Percentiles rank a stretch among this genome's conserved stretches.
Evolutionary conservation across 2,888 invertebrate genomes (phyloP).

Genomic region (Sphaerophoria taeniata): DNA sequence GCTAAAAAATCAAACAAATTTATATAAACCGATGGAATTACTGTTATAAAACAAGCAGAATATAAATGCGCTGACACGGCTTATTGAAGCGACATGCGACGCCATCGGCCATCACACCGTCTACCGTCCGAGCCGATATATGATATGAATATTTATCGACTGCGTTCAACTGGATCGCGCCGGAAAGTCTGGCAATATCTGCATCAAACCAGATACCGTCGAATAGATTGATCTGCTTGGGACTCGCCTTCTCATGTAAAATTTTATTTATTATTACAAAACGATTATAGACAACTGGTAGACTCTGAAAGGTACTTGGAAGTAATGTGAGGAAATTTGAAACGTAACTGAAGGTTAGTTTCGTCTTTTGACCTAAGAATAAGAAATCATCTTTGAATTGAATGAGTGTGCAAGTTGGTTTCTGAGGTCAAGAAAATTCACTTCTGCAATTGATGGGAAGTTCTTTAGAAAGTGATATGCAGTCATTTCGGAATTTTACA

Average conservation of each 20-base stretch:
- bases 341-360: neutral
- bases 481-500: neutral
- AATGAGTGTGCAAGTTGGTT: neutral
- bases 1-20: conserved; percentile 21
- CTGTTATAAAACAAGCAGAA: conserved; percentile 29
- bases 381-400: neutral
- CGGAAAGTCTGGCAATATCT: conserved; percentile 78
- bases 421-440: conserved; percentile 30
- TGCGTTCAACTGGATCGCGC: conserved; percentile 79
- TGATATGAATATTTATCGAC: conserved; percentile 67
- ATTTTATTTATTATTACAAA: conserved; percentile 22
- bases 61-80: neutral
- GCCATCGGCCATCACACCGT: too few relatives aligned
- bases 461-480: conserved; percentile 17
- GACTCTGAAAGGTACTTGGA: neutral
- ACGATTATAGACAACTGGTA: conserved; percentile 2
- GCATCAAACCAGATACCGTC: conserved; percentile 81
- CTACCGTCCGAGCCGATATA: neutral
- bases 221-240: conserved; percentile 78
- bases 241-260: conserved; percentile 59
- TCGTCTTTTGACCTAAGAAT: neutral
- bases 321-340: neutral
- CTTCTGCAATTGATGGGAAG: conserved; percentile 24
- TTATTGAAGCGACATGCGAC: neutral
- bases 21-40: conserved; percentile 1